phyloP scores from a whole-genome alignment of 2,888 invertebrate species.

The Pollenia labialis region DNA sequence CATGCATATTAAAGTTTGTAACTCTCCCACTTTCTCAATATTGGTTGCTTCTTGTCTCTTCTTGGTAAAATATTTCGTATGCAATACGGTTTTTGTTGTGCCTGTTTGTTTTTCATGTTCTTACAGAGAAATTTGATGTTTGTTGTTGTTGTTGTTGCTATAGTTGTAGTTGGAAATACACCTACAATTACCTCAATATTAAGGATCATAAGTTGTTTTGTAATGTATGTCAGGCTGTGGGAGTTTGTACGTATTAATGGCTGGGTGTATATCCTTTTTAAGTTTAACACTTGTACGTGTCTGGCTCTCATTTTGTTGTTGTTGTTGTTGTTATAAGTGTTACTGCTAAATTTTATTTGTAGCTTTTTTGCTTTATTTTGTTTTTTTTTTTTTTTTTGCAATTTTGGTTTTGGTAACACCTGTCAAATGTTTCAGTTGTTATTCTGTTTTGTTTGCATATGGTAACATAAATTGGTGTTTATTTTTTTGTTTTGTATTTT shows the following conservation, averaged over 20 bases:
- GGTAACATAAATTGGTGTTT: constrained; percentile 61
- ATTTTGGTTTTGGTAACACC: constrained; percentile 57
- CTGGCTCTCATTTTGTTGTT: constrained; percentile 40
- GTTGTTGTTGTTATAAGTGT: not conserved
- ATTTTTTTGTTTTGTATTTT: constrained; percentile 27
- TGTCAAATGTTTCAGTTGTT: constrained; percentile 63
- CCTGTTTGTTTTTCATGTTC: constrained; percentile 16
- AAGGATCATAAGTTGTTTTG: constrained; percentile 62
- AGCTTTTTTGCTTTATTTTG: constrained; percentile 26
- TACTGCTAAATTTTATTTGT: constrained; percentile 43
- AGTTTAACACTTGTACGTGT: constrained; percentile 67
- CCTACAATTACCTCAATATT: constrained; percentile 69
- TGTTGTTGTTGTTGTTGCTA: not conserved
- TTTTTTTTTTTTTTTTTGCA: not conserved
- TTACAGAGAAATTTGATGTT: constrained; percentile 9
- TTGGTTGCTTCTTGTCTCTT: constrained; percentile 4
- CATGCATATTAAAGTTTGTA: constrained; percentile 39
- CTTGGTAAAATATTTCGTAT: constrained; percentile 13
- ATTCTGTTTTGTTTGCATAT: constrained; percentile 57
- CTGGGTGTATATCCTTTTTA: constrained; percentile 25
- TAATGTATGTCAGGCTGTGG: not conserved
- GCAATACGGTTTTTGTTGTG: constrained; percentile 24
- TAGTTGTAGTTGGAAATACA: constrained; percentile 49
- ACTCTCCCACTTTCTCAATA: constrained; percentile 17
- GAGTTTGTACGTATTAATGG: not conserved